A percentile compares a stretch with the other conserved stretches of the same genome.
Conservation (phyloP, 2,797 vertebrate species). For the Harpagifer antarcticus region DNA sequence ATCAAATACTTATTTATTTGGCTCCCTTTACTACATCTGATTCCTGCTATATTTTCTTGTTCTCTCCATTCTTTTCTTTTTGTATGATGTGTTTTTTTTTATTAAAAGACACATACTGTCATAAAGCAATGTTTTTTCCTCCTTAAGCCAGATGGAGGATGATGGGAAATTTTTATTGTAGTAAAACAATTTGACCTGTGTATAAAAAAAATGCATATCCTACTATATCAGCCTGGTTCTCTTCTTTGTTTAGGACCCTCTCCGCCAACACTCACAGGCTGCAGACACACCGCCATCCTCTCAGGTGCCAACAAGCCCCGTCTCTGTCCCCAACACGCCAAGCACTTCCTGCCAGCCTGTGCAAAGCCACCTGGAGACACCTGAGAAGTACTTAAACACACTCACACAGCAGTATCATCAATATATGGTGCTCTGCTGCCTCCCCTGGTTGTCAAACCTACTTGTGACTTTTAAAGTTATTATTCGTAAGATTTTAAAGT, state of each 20-base stretch:
- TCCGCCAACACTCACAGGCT: slow-evolving; percentile 77
- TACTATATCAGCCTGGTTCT: too few species aligned
- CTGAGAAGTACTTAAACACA: slow-evolving; percentile 10
- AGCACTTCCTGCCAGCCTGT: slow-evolving; percentile 57
- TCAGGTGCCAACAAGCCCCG: slow-evolving; percentile 70
- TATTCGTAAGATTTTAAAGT: not conserved
- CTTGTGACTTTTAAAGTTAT: not conserved
- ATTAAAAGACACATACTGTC: too few species aligned
- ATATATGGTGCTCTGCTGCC: not conserved
- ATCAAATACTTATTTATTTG: too few species aligned
- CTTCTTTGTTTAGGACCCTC: slow-evolving; percentile 43
- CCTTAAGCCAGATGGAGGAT: too few species aligned
- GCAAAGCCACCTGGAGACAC: slow-evolving; percentile 61
- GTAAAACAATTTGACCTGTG: too few species aligned
- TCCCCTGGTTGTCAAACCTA: not conserved
- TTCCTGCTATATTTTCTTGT: slow-evolving; percentile 1
- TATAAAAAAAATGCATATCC: too few species aligned
- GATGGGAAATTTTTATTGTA: too few species aligned
- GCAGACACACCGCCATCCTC: slow-evolving; percentile 78
- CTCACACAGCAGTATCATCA: not conserved
- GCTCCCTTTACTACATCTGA: not conserved
- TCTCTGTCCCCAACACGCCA: slow-evolving; percentile 55
- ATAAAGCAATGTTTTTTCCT: too few species aligned
- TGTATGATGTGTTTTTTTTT: too few species aligned
- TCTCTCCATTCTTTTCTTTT: too few species aligned